Evolutionary conservation across 2,797 vertebrate genomes (phyloP).

Genomic region (Cynodonichthys magdalenae): DNA sequence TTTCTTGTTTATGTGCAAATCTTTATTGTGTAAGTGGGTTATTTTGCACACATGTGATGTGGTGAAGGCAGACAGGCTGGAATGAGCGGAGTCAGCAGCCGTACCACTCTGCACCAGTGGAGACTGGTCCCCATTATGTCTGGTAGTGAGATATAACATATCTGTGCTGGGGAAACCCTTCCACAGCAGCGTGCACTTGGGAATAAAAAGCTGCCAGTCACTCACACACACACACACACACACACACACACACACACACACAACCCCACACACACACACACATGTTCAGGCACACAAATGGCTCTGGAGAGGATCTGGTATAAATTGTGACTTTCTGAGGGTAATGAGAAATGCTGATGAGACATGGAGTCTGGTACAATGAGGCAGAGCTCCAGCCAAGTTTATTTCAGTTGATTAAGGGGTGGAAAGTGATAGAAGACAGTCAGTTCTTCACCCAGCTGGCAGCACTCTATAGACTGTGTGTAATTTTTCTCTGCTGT

Average conservation of each 20-base stretch:
- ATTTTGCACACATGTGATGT: slow-evolving; percentile 60
- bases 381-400: slow-evolving; percentile 42
- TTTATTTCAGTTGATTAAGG: slow-evolving; percentile 56
- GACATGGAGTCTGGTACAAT: slow-evolving; percentile 55
- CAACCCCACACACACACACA: slow-evolving; percentile 28
- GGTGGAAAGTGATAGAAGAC: slow-evolving; percentile 54
- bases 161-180: slow-evolving; percentile 50
- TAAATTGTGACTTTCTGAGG: slow-evolving; percentile 47
- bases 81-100: slow-evolving; percentile 53
- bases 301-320: slow-evolving; percentile 47
- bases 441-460: slow-evolving; percentile 47
- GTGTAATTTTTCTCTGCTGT: slow-evolving; percentile 12
- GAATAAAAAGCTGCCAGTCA: slow-evolving; percentile 18
- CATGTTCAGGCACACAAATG: slow-evolving; percentile 22
- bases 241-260: slow-evolving; percentile 26
- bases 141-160: slow-evolving; percentile 43
- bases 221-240: slow-evolving; percentile 25
- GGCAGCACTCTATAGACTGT: slow-evolving; percentile 12
- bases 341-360: slow-evolving; percentile 60
- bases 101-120: slow-evolving; percentile 66
- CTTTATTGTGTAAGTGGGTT: slow-evolving; percentile 32
- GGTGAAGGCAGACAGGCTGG: slow-evolving; percentile 51
- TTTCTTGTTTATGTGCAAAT: slow-evolving; percentile 42
- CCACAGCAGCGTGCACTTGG: slow-evolving; percentile 36
- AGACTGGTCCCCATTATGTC: slow-evolving; percentile 58